phyloP scores from a whole-genome alignment of 2,113 vertebrate genomes.

The Pterocles burchelli region DNA sequence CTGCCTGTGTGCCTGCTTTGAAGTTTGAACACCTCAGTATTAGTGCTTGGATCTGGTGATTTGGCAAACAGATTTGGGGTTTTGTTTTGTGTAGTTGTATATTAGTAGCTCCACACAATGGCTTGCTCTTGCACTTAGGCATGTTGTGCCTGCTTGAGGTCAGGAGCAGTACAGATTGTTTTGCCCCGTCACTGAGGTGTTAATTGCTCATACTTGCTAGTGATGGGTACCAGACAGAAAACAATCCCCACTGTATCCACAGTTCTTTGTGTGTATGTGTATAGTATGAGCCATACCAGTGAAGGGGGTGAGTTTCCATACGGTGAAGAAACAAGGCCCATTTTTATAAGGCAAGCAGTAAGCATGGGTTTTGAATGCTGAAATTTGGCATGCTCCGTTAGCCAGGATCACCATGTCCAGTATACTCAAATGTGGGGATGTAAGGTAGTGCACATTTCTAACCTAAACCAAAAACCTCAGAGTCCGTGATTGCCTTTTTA shows the following conservation, averaged over 20 bases:
- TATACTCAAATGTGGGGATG: not conserved
- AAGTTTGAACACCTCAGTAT: slow-evolving; percentile 33
- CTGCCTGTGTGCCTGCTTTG: not conserved
- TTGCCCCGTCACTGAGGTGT: not conserved
- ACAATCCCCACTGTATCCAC: not conserved
- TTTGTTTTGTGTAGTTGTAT: not conserved
- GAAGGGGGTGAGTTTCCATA: not conserved
- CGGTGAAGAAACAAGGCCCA: not conserved
- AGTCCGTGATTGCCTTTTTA: not conserved
- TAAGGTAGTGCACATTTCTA: not conserved
- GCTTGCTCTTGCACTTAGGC: not conserved
- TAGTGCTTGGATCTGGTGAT: slow-evolving; percentile 14
- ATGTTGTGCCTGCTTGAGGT: not conserved
- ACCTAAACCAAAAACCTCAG: not conserved
- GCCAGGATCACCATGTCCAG: not conserved
- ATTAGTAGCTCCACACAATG: not conserved
- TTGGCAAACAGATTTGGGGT: not conserved
- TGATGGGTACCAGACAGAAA: not conserved
- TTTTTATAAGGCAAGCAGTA: not conserved
- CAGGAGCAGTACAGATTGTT: not conserved
- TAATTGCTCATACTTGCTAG: not conserved
- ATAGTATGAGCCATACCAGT: not conserved
- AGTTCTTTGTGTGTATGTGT: not conserved
- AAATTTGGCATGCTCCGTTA: not conserved
- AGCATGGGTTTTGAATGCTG: not conserved